Evolutionary conservation across 30 jellyfish, hydroid and myxozoan genomes (phyloP).

Genomic region (Mastigias papua): DNA sequence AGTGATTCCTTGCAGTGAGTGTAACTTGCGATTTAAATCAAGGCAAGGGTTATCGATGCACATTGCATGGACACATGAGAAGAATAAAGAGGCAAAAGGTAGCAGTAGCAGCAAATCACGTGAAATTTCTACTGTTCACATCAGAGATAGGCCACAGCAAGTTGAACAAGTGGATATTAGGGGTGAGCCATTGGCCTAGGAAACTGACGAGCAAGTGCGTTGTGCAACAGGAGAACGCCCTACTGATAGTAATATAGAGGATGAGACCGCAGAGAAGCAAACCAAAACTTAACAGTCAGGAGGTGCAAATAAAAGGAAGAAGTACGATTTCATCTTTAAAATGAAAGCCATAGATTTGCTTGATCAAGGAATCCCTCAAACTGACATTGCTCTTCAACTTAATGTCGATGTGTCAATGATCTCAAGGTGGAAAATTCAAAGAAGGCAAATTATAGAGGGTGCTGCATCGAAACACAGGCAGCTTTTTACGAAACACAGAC

Average conservation of each 20-base stretch:
- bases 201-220: background rate
- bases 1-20: constrained; percentile 14
- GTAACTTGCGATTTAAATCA: constrained; percentile 42
- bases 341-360: constrained; percentile 50
- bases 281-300: background rate
- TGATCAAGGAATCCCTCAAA: constrained; percentile 47
- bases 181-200: background rate
- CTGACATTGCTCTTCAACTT: constrained; percentile 39
- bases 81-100: background rate
- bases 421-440: constrained; percentile 43
- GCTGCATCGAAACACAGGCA: constrained; percentile 43
- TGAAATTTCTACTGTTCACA: background rate
- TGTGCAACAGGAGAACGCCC: background rate
- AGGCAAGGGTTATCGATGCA: constrained; percentile 41
- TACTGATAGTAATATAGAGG: background rate
- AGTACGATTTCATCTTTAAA: constrained; percentile 14
- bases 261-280: constrained; percentile 1
- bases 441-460: constrained; percentile 34
- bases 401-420: constrained; percentile 23
- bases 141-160: background rate
- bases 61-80: constrained; percentile 29
- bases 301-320: background rate
- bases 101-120: background rate
- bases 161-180: background rate
- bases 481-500: constrained; percentile 58